Evolutionary conservation across 2,888 invertebrate species (phyloP).

Genomic region (Melipona beecheii): DNA sequence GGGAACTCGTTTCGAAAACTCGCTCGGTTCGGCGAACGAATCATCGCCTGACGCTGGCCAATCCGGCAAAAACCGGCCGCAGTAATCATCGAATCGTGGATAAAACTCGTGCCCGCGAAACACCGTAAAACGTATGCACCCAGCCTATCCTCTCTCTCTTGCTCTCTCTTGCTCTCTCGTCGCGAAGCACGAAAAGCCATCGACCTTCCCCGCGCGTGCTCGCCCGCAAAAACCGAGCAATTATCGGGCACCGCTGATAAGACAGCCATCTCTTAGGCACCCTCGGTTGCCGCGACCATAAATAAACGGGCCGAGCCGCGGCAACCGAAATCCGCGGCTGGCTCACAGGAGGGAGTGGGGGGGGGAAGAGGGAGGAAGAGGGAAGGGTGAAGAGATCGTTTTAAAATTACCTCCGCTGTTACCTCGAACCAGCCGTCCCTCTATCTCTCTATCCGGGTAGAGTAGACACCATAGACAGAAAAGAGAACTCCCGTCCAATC

Average conservation of each 20-base stretch:
- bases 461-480: conserved; percentile 17
- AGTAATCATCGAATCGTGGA: conserved; percentile 28
- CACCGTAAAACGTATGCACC: background rate
- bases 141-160: background rate
- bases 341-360: background rate
- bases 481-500: conserved; percentile 53
- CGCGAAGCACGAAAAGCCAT: conserved; percentile 39
- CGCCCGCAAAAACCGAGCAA: conserved; percentile 50
- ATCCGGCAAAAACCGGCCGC: conserved; percentile 5
- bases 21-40: background rate
- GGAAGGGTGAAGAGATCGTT: conserved; percentile 40
- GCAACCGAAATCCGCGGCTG: conserved; percentile 47
- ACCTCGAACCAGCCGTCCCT: background rate
- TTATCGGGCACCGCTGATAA: conserved; percentile 51
- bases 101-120: conserved; percentile 38
- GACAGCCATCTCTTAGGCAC: conserved; percentile 41
- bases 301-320: conserved; percentile 41
- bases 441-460: background rate
- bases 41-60: conserved; percentile 34
- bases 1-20: background rate
- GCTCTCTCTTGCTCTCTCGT: background rate
- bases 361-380: no score
- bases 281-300: conserved; percentile 43
- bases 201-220: conserved; percentile 11
- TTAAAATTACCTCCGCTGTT: conserved; percentile 57